phyloP scores from a whole-genome alignment of 1,140 invertebrate genomes.

The Cyclargus thomasi region DNA sequence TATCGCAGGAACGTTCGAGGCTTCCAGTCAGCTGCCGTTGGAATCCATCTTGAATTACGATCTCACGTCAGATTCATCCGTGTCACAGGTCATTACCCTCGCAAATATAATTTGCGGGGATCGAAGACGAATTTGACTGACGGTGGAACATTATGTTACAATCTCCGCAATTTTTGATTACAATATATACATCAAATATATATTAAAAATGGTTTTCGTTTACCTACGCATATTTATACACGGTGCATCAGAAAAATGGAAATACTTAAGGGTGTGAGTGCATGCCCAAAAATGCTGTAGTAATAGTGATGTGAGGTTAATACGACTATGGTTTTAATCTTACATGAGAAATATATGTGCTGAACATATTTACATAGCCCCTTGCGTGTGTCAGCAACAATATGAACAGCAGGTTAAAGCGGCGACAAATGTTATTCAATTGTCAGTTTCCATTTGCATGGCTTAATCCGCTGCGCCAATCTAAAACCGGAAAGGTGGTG shows the following conservation, averaged over 20 bases:
- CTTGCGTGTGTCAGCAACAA: too few relatives aligned
- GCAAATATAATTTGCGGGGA: slow-evolving; percentile 4
- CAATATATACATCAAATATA: not conserved
- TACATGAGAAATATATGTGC: too few relatives aligned
- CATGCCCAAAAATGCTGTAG: too few relatives aligned
- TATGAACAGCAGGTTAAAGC: too few relatives aligned
- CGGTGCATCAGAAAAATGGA: too few relatives aligned
- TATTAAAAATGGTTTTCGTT: too few relatives aligned
- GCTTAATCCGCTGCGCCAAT: too few relatives aligned
- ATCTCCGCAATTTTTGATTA: slow-evolving; percentile 5
- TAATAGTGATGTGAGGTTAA: too few relatives aligned
- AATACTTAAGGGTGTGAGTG: too few relatives aligned
- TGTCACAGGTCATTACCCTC: slow-evolving; percentile 18
- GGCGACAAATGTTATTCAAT: not conserved
- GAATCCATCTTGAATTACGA: slow-evolving; percentile 20
- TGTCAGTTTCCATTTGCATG: not conserved
- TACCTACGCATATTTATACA: too few relatives aligned
- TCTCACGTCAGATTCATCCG: slow-evolving; percentile 16
- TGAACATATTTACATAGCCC: too few relatives aligned
- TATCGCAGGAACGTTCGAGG: not conserved
- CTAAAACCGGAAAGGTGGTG: not conserved
- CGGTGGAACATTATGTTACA: not conserved
- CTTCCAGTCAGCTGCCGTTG: slow-evolving; percentile 13
- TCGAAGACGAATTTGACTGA: slow-evolving; percentile 4
- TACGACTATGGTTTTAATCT: too few relatives aligned